phyloP scores from a whole-genome alignment of 2,888 invertebrate genomes.

The Timema cristinae region DNA sequence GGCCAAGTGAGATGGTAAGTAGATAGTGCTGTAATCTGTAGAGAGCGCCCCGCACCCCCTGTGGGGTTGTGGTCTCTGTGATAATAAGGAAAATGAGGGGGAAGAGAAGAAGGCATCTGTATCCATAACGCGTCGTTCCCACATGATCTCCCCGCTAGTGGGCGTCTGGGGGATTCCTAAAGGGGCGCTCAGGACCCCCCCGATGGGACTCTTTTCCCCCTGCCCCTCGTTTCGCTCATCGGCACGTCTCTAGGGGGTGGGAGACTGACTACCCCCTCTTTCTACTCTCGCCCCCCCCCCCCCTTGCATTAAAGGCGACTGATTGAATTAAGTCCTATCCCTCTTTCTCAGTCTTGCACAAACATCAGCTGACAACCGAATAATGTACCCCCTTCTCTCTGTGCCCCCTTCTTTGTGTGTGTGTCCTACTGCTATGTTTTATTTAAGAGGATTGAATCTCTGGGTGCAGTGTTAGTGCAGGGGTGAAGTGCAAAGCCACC shows the following conservation, averaged over 20 bases:
- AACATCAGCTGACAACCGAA: constrained; percentile 33
- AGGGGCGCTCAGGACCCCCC: neutral
- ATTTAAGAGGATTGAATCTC: constrained; percentile 31
- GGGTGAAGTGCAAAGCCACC: constrained; percentile 15
- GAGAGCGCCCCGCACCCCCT: neutral
- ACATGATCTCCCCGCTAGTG: constrained; percentile 24
- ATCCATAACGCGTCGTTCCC: constrained; percentile 24
- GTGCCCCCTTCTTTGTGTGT: too few relatives aligned
- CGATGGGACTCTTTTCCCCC: constrained; percentile 2
- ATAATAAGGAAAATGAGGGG: neutral
- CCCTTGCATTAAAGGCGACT: constrained; percentile 31
- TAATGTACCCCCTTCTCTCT: constrained; percentile 25
- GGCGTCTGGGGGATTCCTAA: constrained; percentile 21
- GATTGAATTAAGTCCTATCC: constrained; percentile 34
- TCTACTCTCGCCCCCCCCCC: neutral
- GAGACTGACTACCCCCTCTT: too few relatives aligned
- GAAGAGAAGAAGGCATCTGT: constrained; percentile 18
- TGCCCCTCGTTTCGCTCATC: constrained; percentile 15
- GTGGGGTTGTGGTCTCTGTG: constrained; percentile 14
- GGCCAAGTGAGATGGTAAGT: constrained; percentile 1
- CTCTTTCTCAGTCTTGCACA: constrained; percentile 32
- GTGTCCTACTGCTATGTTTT: constrained; percentile 17
- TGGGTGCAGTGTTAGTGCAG: constrained; percentile 20
- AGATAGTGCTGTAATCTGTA: constrained; percentile 15
- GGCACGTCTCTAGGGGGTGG: constrained; percentile 17